These are phyloP conservation scores for Drosophila putrida DNA, from an alignment of 2,888 invertebrate genomes.

Conservation along the genomic window DNA sequence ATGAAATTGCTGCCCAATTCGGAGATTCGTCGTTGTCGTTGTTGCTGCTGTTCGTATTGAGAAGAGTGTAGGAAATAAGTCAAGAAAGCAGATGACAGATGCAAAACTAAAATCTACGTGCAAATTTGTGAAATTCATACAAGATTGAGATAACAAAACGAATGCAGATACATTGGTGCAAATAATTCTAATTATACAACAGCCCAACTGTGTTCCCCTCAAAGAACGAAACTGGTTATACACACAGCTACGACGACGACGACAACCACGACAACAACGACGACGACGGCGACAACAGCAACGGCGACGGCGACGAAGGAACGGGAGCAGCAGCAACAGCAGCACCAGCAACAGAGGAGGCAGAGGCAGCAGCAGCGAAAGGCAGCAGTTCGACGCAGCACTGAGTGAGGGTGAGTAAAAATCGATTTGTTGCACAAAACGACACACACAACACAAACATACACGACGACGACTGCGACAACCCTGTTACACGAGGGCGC, in stretches of 20 bases:
- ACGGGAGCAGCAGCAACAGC: constrained; percentile 49
- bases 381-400: constrained; percentile 67
- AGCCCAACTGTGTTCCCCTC: constrained; percentile 59
- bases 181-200: constrained; percentile 75
- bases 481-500: constrained; percentile 64
- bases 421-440: constrained; percentile 81
- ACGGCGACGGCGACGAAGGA: constrained; percentile 50
- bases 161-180: constrained; percentile 46
- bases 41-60: constrained; percentile 66
- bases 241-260: constrained; percentile 63
- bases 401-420: constrained; percentile 77
- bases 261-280: constrained; percentile 35
- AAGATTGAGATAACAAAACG: constrained; percentile 54
- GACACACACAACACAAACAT: constrained; percentile 46
- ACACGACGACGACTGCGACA: constrained; percentile 44
- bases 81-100: constrained; percentile 60
- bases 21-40: constrained; percentile 50
- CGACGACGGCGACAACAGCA: constrained; percentile 32
- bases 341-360: constrained; percentile 46
- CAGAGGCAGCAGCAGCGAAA: constrained; percentile 60
- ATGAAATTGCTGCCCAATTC: constrained; percentile 44
- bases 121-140: constrained; percentile 56
- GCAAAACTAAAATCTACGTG: constrained; percentile 62
- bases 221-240: constrained; percentile 78
- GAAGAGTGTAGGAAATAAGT: constrained; percentile 13